Base-by-base conservation (phyloP, 2,888 invertebrate species). In the Ectemnius cavifrons region DNA sequence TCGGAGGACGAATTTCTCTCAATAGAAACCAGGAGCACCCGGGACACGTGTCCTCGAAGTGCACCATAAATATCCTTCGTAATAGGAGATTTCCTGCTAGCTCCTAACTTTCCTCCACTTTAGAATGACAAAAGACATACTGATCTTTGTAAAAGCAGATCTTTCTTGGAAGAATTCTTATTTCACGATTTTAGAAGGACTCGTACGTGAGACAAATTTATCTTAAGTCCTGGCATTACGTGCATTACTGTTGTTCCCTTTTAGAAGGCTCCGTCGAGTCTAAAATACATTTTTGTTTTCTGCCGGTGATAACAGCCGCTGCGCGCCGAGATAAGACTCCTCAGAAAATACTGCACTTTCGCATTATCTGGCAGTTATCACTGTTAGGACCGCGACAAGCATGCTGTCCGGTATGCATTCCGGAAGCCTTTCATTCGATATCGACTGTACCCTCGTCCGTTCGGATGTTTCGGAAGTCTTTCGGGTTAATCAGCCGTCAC, bases 1-100 rank as follows among this genome's bases (percentile, higher is more conserved):
- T 63, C 76, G 67, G 47, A 68, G 74, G 77, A 79, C 75, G 67
- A 73, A 75, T 77, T 71, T 72, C 64, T 63, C 59, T 37, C 69
- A 57, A 80, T 73, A 71, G 77, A 71, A 60, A 56, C 28, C 58
- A 23, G 61, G 79, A 75, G 84, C 87, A 87, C 77, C 78, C 82
- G 85, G 82, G 71, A 69, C 37, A 37, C 37, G 75, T 75, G 78
- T 84, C 81, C 81, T 82, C 68, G 37, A 73, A 63, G 62, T 70
- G 69, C 64, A 73, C 77, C 86, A 78, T 85, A 87, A 87, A 87
- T 86, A 86, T 78, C 73, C 66, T 69, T 67, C 70, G 86, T 84
- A 86, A 88, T 80, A 80, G 83, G 81, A 86, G 86, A 87, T 79
- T 86, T 87, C 85, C 86, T 83, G 84, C 67, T 79, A 69, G 69